A percentile compares a stretch with the other conserved stretches of the same genome.
Conservation (phyloP, 2,888 invertebrate genomes). For the Hypercompe scribonia region DNA sequence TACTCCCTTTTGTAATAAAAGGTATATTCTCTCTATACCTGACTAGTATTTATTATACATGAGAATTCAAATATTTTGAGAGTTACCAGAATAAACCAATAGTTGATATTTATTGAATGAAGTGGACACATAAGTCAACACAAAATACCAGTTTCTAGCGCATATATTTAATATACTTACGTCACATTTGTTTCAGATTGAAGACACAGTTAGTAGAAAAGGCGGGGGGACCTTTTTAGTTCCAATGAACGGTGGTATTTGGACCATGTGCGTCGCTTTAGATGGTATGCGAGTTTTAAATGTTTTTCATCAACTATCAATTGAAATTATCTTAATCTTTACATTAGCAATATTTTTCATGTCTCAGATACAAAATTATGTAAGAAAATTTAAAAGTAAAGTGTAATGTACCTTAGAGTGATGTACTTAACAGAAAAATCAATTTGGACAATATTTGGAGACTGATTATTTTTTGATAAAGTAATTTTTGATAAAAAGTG, state of each 20-base stretch:
- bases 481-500: background rate
- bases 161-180: background rate
- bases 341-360: background rate
- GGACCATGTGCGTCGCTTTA: constrained; percentile 94
- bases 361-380: background rate
- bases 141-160: background rate
- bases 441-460: background rate
- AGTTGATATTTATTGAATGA: background rate
- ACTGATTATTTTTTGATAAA: background rate
- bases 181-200: constrained; percentile 67
- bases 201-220: constrained; percentile 74
- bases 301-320: background rate
- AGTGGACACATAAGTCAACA: background rate
- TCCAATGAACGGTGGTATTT: constrained; percentile 96
- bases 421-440: background rate
- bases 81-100: background rate
- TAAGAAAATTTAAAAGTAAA: background rate
- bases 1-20: no score
- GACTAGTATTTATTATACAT: no score
- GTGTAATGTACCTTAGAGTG: background rate
- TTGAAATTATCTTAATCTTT: background rate
- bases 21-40: no score
- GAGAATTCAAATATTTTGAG: no score
- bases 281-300: constrained; percentile 85
- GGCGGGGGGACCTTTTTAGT: constrained; percentile 90